Base-by-base conservation (phyloP, 2,797 vertebrate genomes). In the Tokudaia tokunoshimensis region DNA sequence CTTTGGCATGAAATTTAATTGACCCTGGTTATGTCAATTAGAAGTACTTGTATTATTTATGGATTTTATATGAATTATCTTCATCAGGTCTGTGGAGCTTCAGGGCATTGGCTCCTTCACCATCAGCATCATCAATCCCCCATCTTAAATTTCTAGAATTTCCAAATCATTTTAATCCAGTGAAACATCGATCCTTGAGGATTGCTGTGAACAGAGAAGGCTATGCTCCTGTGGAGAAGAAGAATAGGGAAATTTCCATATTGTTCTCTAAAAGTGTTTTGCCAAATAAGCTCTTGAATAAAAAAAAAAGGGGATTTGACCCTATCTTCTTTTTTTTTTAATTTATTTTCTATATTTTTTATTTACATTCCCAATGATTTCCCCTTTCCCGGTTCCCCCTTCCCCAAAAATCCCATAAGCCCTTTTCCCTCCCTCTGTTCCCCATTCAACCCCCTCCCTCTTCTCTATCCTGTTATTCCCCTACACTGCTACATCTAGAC, bases 1-100 rank as follows among this genome's bases (percentile, higher is more conserved):
- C 81, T 91, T 95, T 97, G 93, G 78, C 91, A 89, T 97, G 92
- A 96, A 90, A 96, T 96, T 97, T 97, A 97, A 97, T 97, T 96
- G 97, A 94, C 93, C 81, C n/a, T 92, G 75, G 78, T 95, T 94
- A 52, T 96, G 85, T 97, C 96, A 96, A 94, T 97, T 97, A 97
- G 92, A 97, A 92, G 88, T 79, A 91, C 52, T 96, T 97, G 63
- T 97, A 97, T 97, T 97, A 97, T 97, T 97, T 96, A 97, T 97
- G 52, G 93, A 78, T 94, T 94, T 97, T 91, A 93, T 96, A 96
- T 97, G 95, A 97, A 95, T 97, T 95, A 44, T 89, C 93, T 92
- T 94, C 93, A 96, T 93, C 92, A 81, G 81, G 67, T 70, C 84
- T 80, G 5, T 22, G 88, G 59, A 92, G 81, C 91, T 94, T 74